Conservation (phyloP, 2,113 vertebrate genomes). For the Camelus bactrianus region DNA sequence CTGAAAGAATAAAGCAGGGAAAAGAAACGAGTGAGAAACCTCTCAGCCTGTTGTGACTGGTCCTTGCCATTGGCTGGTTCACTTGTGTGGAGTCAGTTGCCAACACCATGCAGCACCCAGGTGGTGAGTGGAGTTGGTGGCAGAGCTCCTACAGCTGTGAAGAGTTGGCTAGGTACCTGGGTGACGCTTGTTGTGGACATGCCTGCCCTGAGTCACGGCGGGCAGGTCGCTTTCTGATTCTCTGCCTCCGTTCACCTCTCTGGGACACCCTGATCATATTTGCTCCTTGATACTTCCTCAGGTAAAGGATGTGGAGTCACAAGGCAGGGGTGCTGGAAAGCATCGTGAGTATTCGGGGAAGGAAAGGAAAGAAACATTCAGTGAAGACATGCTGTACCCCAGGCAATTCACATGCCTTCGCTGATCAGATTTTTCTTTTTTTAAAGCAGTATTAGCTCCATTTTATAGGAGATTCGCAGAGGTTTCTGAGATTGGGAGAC, state of each 20-base stretch:
- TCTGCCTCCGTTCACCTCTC: neutral
- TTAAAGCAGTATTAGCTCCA: neutral
- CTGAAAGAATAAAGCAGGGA: neutral
- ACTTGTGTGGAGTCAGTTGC: neutral
- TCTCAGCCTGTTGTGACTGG: neutral
- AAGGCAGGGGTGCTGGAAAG: neutral
- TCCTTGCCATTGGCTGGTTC: neutral
- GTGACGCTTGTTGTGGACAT: neutral
- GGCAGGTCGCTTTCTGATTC: neutral
- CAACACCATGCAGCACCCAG: neutral
- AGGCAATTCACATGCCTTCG: neutral
- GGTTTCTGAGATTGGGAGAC: neutral
- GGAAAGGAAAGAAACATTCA: neutral
- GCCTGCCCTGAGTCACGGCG: fast-evolving
- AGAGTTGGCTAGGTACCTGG: neutral
- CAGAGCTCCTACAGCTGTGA: neutral
- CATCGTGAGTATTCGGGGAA: neutral
- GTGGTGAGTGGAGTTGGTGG: neutral
- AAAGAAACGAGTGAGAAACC: neutral
- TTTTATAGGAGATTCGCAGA: neutral
- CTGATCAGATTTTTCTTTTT: neutral
- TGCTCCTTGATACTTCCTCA: neutral
- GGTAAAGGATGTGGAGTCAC: neutral
- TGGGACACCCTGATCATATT: neutral
- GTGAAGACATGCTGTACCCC: neutral